A percentile compares a stretch with the other conserved stretches of the same genome.
Conservation (phyloP, 1,140 invertebrate species). For the Leptopilina clavipes region DNA sequence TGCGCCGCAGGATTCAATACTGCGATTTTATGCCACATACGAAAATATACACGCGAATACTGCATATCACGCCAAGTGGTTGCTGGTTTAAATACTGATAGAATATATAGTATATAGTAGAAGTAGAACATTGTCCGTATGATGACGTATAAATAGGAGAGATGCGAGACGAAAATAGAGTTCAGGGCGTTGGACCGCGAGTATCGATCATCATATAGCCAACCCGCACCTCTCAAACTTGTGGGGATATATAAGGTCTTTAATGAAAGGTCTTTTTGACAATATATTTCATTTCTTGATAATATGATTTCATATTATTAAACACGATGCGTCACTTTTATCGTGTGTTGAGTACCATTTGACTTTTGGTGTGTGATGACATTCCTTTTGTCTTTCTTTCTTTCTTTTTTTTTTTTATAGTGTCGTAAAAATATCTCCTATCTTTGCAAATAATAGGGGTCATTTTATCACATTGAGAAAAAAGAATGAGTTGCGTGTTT, state of each 20-base stretch:
- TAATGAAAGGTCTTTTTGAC: conserved; percentile 4
- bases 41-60: conserved; percentile 59
- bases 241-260: conserved; percentile 31
- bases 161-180: conserved; percentile 64
- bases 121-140: conserved; percentile 71
- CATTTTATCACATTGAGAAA: neutral
- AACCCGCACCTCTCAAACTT: conserved; percentile 40
- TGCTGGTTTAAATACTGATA: conserved; percentile 59
- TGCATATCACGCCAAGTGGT: conserved; percentile 56
- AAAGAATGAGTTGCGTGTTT: too few species aligned
- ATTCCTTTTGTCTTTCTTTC: too few species aligned
- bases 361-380: too few species aligned
- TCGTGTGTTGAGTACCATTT: neutral
- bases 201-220: conserved; percentile 62
- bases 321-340: neutral
- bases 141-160: conserved; percentile 69
- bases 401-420: neutral
- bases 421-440: neutral
- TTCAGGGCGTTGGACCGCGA: conserved; percentile 68
- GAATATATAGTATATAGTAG: conserved; percentile 50
- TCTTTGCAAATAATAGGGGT: neutral
- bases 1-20: conserved; percentile 38
- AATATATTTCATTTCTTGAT: conserved; percentile 14
- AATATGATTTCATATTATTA: conserved; percentile 23
- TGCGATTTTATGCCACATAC: conserved; percentile 43